Evolutionary conservation across 1,140 invertebrate genomes (phyloP), one percentile per base, ranked within the genome.

Genomic region (Drosophila sproati): DNA sequence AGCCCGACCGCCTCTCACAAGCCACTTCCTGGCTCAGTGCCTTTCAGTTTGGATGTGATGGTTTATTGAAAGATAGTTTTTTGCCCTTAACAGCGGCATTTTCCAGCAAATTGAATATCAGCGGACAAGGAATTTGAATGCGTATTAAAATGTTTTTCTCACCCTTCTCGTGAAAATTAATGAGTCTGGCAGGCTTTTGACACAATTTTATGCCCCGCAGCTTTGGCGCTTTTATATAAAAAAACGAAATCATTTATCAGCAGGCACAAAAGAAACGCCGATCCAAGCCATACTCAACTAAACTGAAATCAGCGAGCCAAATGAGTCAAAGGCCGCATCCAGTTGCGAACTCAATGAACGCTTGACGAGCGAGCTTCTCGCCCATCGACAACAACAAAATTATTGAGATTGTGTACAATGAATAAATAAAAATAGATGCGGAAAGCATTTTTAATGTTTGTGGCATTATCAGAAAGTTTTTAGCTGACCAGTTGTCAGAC

Each of bases 161-260:
- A 31, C 32, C 32, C 43, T 50, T 41, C 37, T 66, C 61, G 68
- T 55, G 68, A 29, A 85, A 85, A 85, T 85, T 86, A 85, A 85
- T 85, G 82, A 85, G 82, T 75, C 82, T 74, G 82, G 72, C 82
- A 86, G 82, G 74, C 82, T 78, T 78, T 85, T 85, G 82, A 85
- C 82, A 82, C 82, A 86, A 81, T 86, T 81, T 80, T 69, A 85
- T 80, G 69, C 80, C 77, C 81, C 81, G 77, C 78, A 80, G 73
- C 80, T 83, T 82, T 85, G 61, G 12, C 50, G 55, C 66, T 59
- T 70, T 71, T 73, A 20, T 60, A 57, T n/a, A 43, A 43, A 56
- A 86, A 81, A 86, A 85, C 77, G 78, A 86, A 86, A 85, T 86
- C 82, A 85, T 85, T 85, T 85, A 85, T 85, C 82, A 85, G 76